phyloP scores from a whole-genome alignment of 2,113 vertebrate species.

The Gopherus evgoodei region DNA sequence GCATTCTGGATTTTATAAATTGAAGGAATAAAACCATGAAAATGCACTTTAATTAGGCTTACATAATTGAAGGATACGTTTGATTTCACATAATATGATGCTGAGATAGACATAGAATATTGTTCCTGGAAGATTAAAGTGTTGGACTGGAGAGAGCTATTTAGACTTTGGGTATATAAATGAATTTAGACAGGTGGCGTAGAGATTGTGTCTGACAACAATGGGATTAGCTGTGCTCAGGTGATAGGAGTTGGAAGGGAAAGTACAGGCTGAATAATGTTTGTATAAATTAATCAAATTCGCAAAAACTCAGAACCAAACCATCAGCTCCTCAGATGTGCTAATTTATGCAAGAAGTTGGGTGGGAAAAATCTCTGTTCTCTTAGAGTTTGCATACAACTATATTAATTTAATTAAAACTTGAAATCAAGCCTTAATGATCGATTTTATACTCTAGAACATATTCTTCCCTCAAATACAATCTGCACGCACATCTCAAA shows the following conservation, averaged over 20 bases:
- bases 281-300: background rate
- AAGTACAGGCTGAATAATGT: background rate
- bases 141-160: background rate
- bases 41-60: background rate
- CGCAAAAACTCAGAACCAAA: background rate
- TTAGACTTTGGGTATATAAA: background rate
- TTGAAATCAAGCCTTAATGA: background rate
- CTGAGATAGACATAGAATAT: fast-evolving
- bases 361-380: background rate
- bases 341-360: background rate
- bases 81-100: background rate
- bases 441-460: background rate
- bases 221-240: background rate
- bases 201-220: background rate
- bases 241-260: background rate
- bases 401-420: background rate
- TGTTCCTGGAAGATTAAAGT: background rate
- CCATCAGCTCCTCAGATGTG: background rate
- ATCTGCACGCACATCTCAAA: background rate
- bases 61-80: background rate
- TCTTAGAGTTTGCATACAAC: background rate
- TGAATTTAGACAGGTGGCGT: background rate
- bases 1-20: background rate
- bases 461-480: background rate
- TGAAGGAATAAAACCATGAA: background rate